Base-by-base conservation (phyloP, 2,888 invertebrate genomes). In the Bombylius major region DNA sequence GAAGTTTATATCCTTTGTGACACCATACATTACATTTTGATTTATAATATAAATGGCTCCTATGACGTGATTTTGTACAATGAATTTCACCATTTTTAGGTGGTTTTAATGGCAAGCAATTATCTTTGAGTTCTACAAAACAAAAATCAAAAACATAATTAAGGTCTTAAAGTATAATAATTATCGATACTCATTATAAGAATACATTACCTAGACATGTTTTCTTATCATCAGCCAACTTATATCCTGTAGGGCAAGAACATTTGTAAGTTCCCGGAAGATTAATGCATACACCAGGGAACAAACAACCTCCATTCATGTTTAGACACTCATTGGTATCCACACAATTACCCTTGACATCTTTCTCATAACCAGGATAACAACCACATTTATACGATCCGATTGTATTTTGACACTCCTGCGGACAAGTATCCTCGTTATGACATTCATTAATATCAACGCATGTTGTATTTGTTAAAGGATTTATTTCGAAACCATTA, bases 361-460 rank as follows among this genome's bases (percentile, higher is more conserved):
- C 73, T 7, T 79, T 69, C 8, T 66, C 63, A 64, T 75, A 82
- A 0, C 84, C 84, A 4, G 70, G 65, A 13, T 78, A 78, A 63
- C 86, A 86, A n/a, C 69, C 69, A 66, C 87, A 87, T 58, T 75
- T 72, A 47, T 72, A 80, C 4, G 75, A 74, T 1, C 79, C 80
- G 8, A 72, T 68, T 0, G 68, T 66, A 59, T 79, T 80, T 4
- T 66, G 61, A 59, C 82, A 82, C 12, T 67, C 66, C 59, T 77
- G 75, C 23, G 76, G 70, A 59, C 81, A 82, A 4, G 69, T 74
- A 56, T 73, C 74, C 8, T 70, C 61, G 5, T 66, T 36, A 34
- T 64, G 59, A 58, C 81, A 81, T 63, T 78, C 79, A 64, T 82
- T 77, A 5, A 80, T 69, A 63, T 75, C 73, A 45, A 71, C 62